Evolutionary conservation across 1,140 invertebrate species (phyloP), one percentile per base, ranked within the genome.

Genomic region (Papilio glaucus): DNA sequence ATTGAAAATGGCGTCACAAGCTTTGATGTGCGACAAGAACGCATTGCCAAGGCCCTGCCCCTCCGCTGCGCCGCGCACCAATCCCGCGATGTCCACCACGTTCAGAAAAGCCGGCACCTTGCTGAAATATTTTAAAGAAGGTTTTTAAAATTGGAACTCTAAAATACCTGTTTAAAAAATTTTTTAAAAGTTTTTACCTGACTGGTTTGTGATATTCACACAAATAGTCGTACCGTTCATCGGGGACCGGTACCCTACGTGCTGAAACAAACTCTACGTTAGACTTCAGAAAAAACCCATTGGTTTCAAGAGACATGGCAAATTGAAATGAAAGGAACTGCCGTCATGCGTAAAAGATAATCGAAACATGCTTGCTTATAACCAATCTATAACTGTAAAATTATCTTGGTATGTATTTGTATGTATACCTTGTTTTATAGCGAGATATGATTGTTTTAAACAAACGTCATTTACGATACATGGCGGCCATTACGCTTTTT

Each of bases 1-100:
- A 93, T 99, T 98, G 89, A 99, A 99, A 78, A 99, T 97, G n/a
- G 98, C 98, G 93, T 99, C 99, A 90, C 99, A 99, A 7, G 98
- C 99, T 89, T 96, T 98, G 83, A 99, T 99, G 93, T 99, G 98
- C 3, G 99, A 99, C 4, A 99, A 95, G 92, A 99, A 99, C 74
- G 98, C 98, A 93, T 99, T 99, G 84, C 99, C 99, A 15, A 99
- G 93, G 2, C 99, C 99, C 93, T 99, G 98, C 0, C 99, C 99
- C 91, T 99, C 98, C 15, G 98, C 96, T 4, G 99, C 99, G 42
- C 99, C 99, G 87, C 99, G 99, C 4, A 99, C 99, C 67, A 99
- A 93, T 7, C 99, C 99, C 62, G 99, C 99, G 85, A 99, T 99
- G 87, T 99, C 99, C 7, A 99, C 98, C 21, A 99, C 96, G 87